Conservation (phyloP, 2,797 vertebrate species). For the Trachurus trachurus region DNA sequence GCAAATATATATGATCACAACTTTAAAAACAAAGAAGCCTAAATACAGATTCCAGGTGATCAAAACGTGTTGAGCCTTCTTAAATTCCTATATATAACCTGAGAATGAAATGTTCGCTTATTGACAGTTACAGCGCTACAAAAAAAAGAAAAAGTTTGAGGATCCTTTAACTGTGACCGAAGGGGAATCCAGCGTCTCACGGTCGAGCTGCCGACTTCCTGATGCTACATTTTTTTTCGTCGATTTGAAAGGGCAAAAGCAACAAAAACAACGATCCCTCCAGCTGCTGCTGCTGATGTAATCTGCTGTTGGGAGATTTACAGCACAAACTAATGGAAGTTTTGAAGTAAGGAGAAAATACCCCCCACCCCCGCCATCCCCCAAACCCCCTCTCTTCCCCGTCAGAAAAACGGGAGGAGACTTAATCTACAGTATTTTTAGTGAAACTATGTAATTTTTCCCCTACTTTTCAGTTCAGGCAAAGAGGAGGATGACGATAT, state of each 20-base stretch:
- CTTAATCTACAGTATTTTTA: conserved; percentile 60
- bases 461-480: conserved; percentile 66
- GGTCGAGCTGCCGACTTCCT: neutral
- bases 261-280: conserved; percentile 30
- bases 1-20: neutral
- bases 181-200: neutral
- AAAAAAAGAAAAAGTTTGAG: neutral
- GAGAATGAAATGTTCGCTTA: neutral
- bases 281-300: conserved; percentile 45
- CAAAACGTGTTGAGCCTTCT: neutral
- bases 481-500: conserved; percentile 75
- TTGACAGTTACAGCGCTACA: neutral
- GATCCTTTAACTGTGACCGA: neutral
- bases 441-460: conserved; percentile 69
- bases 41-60: neutral
- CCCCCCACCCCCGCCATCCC: conserved; percentile 42
- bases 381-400: conserved; percentile 31
- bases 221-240: neutral
- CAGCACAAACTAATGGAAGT: conserved; percentile 75
- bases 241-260: conserved; percentile 26
- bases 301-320: conserved; percentile 72
- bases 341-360: conserved; percentile 61
- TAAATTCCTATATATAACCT: neutral
- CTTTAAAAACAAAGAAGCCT: conserved; percentile 10
- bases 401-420: conserved; percentile 61